A percentile compares a stretch with the other conserved stretches of the same genome.
Conservation (phyloP, 1,140 invertebrate species). For the Chironomus tepperi region DNA sequence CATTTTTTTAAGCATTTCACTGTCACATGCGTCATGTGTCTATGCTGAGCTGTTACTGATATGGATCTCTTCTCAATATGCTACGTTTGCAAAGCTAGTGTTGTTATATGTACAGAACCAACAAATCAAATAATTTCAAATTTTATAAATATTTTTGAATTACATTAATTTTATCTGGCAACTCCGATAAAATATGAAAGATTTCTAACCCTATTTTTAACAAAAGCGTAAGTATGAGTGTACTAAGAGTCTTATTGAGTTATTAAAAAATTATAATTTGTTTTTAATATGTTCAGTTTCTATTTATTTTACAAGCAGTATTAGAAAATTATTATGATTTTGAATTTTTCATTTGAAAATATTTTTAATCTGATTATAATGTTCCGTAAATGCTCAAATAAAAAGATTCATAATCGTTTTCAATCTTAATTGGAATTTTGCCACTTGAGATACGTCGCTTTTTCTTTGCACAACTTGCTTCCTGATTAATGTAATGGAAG, state of each 20-base stretch:
- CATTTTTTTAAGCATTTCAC: slow-evolving; percentile 7
- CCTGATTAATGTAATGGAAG: slow-evolving; percentile 19
- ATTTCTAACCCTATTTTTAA: neutral
- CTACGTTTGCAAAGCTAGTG: neutral
- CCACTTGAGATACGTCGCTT: slow-evolving; percentile 17
- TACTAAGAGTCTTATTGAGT: slow-evolving; percentile 22
- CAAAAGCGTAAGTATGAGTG: neutral
- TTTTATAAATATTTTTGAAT: neutral
- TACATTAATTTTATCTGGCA: no score
- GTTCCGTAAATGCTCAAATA: neutral
- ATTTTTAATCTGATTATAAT: slow-evolving; percentile 21
- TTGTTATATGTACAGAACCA: no score
- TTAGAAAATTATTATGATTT: slow-evolving; percentile 22
- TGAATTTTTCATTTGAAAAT: slow-evolving; percentile 3
- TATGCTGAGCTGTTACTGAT: neutral
- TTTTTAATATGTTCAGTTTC: slow-evolving; percentile 10
- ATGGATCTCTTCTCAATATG: slow-evolving; percentile 10
- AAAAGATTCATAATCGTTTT: slow-evolving; percentile 18
- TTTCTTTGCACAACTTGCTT: neutral
- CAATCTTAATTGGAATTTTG: slow-evolving; percentile 23
- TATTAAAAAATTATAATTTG: slow-evolving; percentile 24
- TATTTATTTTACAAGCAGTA: neutral
- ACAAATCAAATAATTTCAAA: neutral
- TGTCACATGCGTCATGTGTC: slow-evolving; percentile 6
- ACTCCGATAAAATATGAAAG: neutral